Percentiles rank a stretch among this genome's conserved stretches.
Conservation (phyloP, 2,113 vertebrate species). For the Protobothrops flavoviridis region DNA sequence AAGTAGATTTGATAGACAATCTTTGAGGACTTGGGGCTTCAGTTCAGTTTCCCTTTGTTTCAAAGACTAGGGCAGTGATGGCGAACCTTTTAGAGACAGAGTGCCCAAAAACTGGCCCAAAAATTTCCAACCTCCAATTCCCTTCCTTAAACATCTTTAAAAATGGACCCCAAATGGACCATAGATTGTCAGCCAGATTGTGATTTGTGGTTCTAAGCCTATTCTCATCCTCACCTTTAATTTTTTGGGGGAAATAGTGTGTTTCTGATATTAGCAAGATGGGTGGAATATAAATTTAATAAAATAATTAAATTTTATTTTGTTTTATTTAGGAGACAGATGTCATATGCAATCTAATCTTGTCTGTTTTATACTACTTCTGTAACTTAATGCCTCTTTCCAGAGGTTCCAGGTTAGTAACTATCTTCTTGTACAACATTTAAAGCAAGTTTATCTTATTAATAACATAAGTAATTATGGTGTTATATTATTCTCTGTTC, state of each 20-base stretch:
- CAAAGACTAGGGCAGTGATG: no score
- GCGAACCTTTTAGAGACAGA: no score
- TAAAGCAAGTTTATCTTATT: background rate
- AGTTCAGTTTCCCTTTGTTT: background rate
- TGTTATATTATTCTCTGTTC: background rate
- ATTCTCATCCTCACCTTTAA: background rate
- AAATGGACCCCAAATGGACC: background rate
- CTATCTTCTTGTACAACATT: background rate
- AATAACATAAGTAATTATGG: background rate
- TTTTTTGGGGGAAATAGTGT: background rate
- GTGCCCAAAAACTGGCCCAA: background rate
- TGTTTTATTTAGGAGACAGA: conserved; percentile 84
- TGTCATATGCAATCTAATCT: conserved; percentile 92
- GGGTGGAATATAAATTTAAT: background rate
- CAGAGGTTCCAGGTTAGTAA: conserved; percentile 90
- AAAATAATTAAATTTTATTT: conserved; percentile 12
- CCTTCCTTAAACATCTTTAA: background rate
- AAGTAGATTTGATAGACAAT: background rate
- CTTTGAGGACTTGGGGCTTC: background rate
- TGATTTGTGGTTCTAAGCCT: background rate
- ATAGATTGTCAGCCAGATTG: background rate
- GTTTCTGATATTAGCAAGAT: background rate
- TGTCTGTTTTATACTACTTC: conserved; percentile 97
- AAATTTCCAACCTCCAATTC: background rate
- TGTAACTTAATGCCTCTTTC: conserved; percentile 99